Conservation (phyloP, 2,113 vertebrate species). For the Plecturocebus donacophilus region DNA sequence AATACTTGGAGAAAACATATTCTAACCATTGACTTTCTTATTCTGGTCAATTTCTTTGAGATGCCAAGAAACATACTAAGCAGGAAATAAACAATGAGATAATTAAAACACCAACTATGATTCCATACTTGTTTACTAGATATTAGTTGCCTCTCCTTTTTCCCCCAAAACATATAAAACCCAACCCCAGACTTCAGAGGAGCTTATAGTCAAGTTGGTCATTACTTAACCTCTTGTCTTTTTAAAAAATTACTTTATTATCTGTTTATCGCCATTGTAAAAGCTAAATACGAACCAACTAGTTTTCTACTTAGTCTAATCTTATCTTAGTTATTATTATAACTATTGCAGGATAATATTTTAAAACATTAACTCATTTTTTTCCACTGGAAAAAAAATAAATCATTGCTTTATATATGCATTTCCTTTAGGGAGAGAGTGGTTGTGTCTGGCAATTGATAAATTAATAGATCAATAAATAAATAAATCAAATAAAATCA, state of each 20-base stretch:
- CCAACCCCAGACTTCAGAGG: not conserved
- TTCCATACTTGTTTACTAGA: not conserved
- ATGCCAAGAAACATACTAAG: not conserved
- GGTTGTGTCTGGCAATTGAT: not conserved
- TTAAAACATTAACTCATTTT: slow-evolving; percentile 31
- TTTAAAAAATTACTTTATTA: not conserved
- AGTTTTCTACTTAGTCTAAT: not conserved
- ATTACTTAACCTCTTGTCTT: not conserved
- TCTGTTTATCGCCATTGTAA: not conserved
- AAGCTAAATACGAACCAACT: not conserved
- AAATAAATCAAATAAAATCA: not conserved
- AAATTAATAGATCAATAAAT: not conserved
- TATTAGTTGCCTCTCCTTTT: not conserved
- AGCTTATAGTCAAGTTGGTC: not conserved
- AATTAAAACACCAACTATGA: not conserved
- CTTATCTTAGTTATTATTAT: not conserved
- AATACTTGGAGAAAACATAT: not conserved
- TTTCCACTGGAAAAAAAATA: not conserved
- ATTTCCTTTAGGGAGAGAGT: not conserved
- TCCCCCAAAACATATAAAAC: not conserved
- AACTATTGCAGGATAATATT: not conserved
- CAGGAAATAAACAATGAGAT: not conserved
- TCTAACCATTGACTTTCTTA: not conserved
- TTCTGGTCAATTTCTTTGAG: not conserved
- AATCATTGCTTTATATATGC: not conserved